Evolutionary conservation across 2,888 invertebrate species (phyloP), one percentile per base, ranked within the genome.

Genomic region (Caenorhabditis macrosperma): DNA sequence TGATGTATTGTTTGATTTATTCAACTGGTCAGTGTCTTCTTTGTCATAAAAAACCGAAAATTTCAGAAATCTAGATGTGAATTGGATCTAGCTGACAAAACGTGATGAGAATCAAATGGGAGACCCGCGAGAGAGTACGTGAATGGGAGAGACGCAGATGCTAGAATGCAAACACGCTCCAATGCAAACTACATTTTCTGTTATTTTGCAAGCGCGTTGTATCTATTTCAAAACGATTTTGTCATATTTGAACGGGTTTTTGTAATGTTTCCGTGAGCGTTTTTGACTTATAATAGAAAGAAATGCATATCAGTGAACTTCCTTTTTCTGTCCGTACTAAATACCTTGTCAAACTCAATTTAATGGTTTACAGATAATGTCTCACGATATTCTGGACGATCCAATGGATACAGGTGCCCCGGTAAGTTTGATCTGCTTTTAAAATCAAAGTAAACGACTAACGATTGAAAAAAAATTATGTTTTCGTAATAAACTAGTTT

Each of bases 331-430:
- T n/a, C n/a, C n/a, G n/a, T n/a, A n/a, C n/a, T n/a, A n/a, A n/a
- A n/a, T n/a, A n/a, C n/a, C n/a, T n/a, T n/a, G n/a, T n/a, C n/a
- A n/a, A n/a, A n/a, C n/a, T n/a, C n/a, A 7, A 55, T 20, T 48
- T 60, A n/a, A n/a, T n/a, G n/a, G n/a, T 38, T 44, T 44, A 4
- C 44, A 44, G 44, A 30, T 26, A 61, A 79, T 79, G 79, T 63
- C 74, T 17, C 46, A 63, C 44, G 79, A 68, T 7, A 2, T 64
- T 15, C 44, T 74, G 7, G 79, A 74, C 38, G 79, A 79, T 59
- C 79, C 79, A 44, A 79, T 79, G 79, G 79, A 79, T 12, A 64
- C 59, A 41, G 64, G 61, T 12, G 52, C 63, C 0, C 38, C 52
- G 61, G 78, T 71, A 24, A 28, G 60, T 20, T 33, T 7, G 28